Evolutionary conservation across 2,113 vertebrate genomes (phyloP).

Genomic region (Myxocyprinus asiaticus): DNA sequence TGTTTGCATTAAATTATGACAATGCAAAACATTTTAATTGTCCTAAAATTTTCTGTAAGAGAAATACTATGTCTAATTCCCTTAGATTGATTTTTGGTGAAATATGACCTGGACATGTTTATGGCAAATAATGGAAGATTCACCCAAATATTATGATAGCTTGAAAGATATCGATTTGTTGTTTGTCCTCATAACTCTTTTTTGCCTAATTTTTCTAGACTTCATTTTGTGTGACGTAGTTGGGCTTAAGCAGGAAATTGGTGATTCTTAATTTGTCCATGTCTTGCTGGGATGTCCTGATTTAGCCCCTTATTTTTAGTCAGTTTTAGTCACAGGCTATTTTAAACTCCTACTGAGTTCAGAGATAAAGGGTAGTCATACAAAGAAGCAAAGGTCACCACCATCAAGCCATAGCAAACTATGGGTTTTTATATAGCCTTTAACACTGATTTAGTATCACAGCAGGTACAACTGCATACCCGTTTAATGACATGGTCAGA

Average conservation of each 20-base stretch:
- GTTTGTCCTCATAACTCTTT: not conserved
- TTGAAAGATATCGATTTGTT: not conserved
- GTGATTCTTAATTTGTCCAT: constrained; percentile 8
- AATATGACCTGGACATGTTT: no score
- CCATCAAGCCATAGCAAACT: not conserved
- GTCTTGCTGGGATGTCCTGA: constrained; percentile 24
- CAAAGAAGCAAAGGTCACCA: constrained; percentile 16
- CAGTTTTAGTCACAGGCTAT: not conserved
- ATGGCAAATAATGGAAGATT: not conserved
- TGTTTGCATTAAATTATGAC: no score
- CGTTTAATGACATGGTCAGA: not conserved
- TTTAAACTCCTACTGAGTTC: constrained; percentile 8
- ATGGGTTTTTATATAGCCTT: not conserved
- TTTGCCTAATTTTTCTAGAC: no score
- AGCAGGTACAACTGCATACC: constrained; percentile 12
- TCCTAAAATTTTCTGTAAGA: no score
- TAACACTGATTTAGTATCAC: constrained; percentile 11
- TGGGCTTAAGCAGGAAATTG: constrained; percentile 6
- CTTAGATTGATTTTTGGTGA: no score
- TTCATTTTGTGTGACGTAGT: no score
- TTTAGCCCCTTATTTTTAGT: not conserved
- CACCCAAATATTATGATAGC: not conserved
- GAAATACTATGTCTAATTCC: no score
- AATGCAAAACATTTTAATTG: no score
- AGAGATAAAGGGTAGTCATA: constrained; percentile 22